Evolutionary conservation across 1,140 invertebrate species (phyloP), one percentile per base, ranked within the genome.

Genomic region (Lepidotrigona ventralis): DNA sequence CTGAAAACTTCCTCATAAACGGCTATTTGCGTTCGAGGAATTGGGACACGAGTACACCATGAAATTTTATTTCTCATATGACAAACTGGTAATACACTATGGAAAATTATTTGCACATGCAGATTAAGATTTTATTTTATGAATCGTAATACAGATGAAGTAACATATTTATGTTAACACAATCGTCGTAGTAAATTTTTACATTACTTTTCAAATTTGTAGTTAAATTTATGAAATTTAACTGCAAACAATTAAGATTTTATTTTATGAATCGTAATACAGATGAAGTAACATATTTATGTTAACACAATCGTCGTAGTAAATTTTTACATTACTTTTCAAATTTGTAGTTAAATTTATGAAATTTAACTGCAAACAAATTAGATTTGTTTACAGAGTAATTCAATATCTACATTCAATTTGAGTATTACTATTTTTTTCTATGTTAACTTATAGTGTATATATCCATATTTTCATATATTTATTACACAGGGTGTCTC

Each of bases 1-100:
- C 56, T 84, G 86, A 87, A 87, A 88, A 88, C 86, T 88, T 87
- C 82, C 75, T 85, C 83, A 88, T 85, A 87, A 85, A 82, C 73
- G 86, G 63, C 85, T 83, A 83, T 83, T 83, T 83, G 63, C 63
- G 51, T 79, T 79, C 54, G 56, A 77, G 77, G 53, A 83, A 83
- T 79, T 66, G 69, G 82, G n/a, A 79, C 68, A 72, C 69, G 81
- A 21, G 54, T 58, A 54, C 53, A 63, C 51, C 74, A 15, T 78
- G 60, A 56, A 75, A 81, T 81, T 81, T 81, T 81, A 76, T 76
- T 80, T 73, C 33, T 19, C 29, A 60, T 23, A 3, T 8, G 33
- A 26, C 53, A 6, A 15, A 5, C 17, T 46, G 23, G 3, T 68
- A 58, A 68, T 29, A 51, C 29, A 11, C 71, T 19, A 5, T 26